These are phyloP conservation scores for Melieria omissa DNA, from an alignment of 2,888 invertebrate species.

Conservation along the genomic window DNA sequence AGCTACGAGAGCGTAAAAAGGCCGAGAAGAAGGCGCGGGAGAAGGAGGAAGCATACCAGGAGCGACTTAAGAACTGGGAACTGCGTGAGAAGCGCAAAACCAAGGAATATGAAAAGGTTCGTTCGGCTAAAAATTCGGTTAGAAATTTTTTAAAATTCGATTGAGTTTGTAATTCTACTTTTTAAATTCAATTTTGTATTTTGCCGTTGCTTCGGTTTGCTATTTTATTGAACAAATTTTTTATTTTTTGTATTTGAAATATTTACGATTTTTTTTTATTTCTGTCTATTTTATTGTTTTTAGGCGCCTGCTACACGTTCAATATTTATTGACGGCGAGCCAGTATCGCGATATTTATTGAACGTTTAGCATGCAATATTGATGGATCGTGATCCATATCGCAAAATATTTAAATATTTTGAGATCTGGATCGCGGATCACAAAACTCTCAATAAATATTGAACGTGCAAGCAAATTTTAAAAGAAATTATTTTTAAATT, in stretches of 20 bases:
- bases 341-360: no score
- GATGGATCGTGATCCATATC: no score
- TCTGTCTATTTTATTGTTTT: no score
- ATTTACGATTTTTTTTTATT: no score
- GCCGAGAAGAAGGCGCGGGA: conserved; percentile 91
- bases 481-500: no score
- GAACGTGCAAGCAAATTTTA: no score
- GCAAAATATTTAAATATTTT: no score
- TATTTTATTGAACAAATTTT: not conserved
- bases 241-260: not conserved
- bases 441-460: no score
- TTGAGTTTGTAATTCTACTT: conserved; percentile 4
- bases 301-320: no score
- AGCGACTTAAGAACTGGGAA: conserved; percentile 85
- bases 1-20: conserved; percentile 89
- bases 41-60: conserved; percentile 97
- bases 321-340: no score
- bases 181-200: conserved; percentile 67
- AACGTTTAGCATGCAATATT: no score
- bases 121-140: not conserved
- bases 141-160: conserved; percentile 2
- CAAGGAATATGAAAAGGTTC: conserved; percentile 84
- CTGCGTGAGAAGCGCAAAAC: conserved; percentile 87
- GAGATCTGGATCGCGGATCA: no score
- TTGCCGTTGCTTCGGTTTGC: not conserved